Evolutionary conservation across 1,140 invertebrate species (phyloP).

Genomic region (Pissodes strobi): DNA sequence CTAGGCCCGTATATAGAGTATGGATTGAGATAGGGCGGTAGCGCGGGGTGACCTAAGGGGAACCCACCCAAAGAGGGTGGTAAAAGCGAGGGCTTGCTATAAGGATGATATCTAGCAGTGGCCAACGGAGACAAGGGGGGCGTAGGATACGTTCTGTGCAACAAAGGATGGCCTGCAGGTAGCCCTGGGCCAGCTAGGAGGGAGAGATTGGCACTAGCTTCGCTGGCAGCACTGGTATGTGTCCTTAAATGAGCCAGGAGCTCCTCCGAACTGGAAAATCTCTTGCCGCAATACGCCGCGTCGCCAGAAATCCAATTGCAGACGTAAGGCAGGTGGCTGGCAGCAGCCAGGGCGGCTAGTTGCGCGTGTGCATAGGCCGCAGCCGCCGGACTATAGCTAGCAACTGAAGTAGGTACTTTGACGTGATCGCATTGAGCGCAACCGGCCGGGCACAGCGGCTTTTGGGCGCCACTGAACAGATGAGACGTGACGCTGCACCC

Average conservation of each 20-base stretch:
- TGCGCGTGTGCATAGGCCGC: conserved; percentile 76
- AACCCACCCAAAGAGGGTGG: conserved; percentile 65
- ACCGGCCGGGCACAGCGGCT: conserved; percentile 77
- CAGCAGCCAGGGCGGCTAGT: conserved; percentile 72
- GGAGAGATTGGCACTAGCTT: conserved; percentile 58
- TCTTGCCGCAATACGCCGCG: conserved; percentile 86
- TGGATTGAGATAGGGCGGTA: conserved; percentile 80
- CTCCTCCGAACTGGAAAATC: conserved; percentile 87
- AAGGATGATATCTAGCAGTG: conserved; percentile 82
- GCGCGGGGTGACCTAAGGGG: conserved; percentile 67
- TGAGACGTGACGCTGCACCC: conserved; percentile 87
- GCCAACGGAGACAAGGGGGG: conserved; percentile 83
- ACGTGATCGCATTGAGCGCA: conserved; percentile 89
- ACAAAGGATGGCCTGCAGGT: conserved; percentile 68
- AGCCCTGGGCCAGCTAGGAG: conserved; percentile 59
- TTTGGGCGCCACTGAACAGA: conserved; percentile 60
- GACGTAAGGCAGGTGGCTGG: conserved; percentile 77
- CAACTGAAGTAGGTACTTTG: conserved; percentile 58
- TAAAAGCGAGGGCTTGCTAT: conserved; percentile 74
- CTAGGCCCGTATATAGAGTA: conserved; percentile 84
- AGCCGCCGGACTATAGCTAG: conserved; percentile 59
- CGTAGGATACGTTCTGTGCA: conserved; percentile 82
- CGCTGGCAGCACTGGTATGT: conserved; percentile 67
- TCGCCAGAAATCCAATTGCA: conserved; percentile 93
- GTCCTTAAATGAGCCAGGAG: conserved; percentile 86